Percentiles rank a stretch among this genome's conserved stretches.
phyloP scores from a whole-genome alignment of 2,113 vertebrate genomes.

The Chamaea fasciata region DNA sequence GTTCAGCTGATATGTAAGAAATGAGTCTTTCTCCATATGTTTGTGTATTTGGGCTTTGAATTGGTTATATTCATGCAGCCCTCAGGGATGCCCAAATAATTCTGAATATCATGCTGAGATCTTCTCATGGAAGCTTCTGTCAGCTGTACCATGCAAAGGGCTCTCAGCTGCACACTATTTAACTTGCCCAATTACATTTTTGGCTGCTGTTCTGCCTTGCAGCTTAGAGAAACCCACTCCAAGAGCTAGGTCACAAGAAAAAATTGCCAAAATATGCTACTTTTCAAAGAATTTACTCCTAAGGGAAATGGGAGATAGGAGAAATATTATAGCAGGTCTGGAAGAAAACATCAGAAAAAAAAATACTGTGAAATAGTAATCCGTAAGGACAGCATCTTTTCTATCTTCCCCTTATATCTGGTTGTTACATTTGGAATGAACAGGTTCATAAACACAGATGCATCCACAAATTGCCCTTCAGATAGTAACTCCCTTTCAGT shows the following conservation, averaged over 20 bases:
- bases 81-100: not conserved
- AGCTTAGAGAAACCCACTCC: not conserved
- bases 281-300: not conserved
- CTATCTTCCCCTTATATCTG: not conserved
- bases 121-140: not conserved
- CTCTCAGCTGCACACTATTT: slow-evolving; percentile 9
- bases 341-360: not conserved
- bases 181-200: not conserved
- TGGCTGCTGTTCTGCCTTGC: not conserved
- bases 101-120: not conserved
- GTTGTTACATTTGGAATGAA: not conserved
- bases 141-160: not conserved
- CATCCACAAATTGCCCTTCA: not conserved
- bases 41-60: not conserved
- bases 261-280: not conserved
- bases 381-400: not conserved
- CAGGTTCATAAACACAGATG: not conserved
- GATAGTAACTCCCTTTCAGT: not conserved
- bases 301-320: not conserved
- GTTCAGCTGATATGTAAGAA: not conserved
- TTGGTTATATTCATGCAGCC: not conserved
- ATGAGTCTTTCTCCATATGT: not conserved
- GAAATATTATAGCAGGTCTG: not conserved
- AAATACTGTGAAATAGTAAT: not conserved
- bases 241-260: not conserved